Base-by-base conservation (phyloP, 2,888 invertebrate genomes). In the Trichopria drosophilae region DNA sequence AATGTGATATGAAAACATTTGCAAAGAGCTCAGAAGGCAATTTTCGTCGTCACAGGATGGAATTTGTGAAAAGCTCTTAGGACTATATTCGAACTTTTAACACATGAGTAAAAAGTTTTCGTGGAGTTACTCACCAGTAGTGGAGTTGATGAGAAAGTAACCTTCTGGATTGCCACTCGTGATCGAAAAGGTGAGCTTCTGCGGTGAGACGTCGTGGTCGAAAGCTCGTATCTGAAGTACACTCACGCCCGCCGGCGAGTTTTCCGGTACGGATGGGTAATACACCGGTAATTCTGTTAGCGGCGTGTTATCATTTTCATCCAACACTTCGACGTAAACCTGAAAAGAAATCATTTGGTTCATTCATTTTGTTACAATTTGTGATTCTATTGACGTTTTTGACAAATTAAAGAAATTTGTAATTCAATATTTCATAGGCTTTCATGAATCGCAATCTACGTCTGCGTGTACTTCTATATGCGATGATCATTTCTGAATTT, bases 221-320 rank as follows among this genome's bases (percentile, higher is more conserved):
- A 78, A 76, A 9, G 94, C 94, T 59, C 80, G 81, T 47, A 97
- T 81, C 71, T 84, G 82, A 24, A 88, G 80, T 46, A 97, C 87
- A 56, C 80, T 80, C 55, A 85, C 82, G 61, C 87, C 88, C 24
- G 82, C 79, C 10, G 84, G 83, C 66, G 90, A 86, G 73, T 90
- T 90, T 80, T 95, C 95, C 23, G 81, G 75, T 54, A 97, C 84
- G 22, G 81, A 81, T 3, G 90, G 88, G 72, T 86, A 84, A 79
- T 96, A 97, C 52, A 90, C 86, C 10, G 97, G 91, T 65, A 84
- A 84, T 64, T 84, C 84, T 55, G 95, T 92, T 76, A 94, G 81
- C 44, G 98, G 98, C 32, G 87, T 86, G 81, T 96, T 93, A 80
- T 99, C 98, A 79, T 98, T 98, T 69, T 88, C 90, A 78, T 98